phyloP scores from a whole-genome alignment of 2,888 invertebrate genomes.

The Volucella bombylans region DNA sequence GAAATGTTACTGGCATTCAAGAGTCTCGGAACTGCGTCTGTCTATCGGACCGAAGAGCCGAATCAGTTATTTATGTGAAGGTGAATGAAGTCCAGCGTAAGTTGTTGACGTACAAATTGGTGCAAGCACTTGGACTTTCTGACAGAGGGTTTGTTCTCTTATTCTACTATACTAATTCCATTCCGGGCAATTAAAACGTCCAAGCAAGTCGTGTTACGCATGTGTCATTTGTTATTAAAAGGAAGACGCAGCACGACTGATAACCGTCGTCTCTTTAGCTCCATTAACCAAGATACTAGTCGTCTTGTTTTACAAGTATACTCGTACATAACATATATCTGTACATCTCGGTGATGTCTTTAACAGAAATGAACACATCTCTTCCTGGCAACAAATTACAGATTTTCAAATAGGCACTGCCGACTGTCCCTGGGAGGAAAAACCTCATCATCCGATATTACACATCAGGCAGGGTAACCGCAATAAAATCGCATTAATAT shows the following conservation, averaged over 20 bases:
- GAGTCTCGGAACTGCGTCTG: slow-evolving; percentile 52
- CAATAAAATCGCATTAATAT: slow-evolving; percentile 68
- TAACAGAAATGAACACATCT: slow-evolving; percentile 16
- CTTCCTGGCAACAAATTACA: slow-evolving; percentile 42
- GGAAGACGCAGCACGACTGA: background rate
- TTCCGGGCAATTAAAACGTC: slow-evolving; percentile 57
- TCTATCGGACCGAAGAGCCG: slow-evolving; percentile 48
- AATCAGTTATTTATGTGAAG: slow-evolving; percentile 70
- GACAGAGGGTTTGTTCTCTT: background rate
- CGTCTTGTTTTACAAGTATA: slow-evolving; percentile 39
- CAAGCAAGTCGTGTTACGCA: slow-evolving; percentile 29
- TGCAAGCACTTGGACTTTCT: slow-evolving; percentile 20
- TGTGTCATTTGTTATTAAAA: slow-evolving; percentile 49
- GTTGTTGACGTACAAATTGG: slow-evolving; percentile 69
- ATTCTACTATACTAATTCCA: background rate
- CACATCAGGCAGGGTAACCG: slow-evolving; percentile 36
- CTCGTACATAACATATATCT: background rate
- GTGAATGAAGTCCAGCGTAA: slow-evolving; percentile 60
- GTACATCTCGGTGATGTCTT: slow-evolving; percentile 20
- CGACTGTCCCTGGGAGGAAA: background rate
- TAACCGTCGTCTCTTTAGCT: background rate
- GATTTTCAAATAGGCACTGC: background rate
- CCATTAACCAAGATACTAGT: background rate
- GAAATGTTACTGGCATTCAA: slow-evolving; percentile 63
- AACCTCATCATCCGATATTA: slow-evolving; percentile 30